A percentile compares a stretch with the other conserved stretches of the same genome.
These are phyloP conservation scores for Cephalopholis sonnerati DNA, from an alignment of 2,113 vertebrate genomes.

Conservation along the genomic window DNA sequence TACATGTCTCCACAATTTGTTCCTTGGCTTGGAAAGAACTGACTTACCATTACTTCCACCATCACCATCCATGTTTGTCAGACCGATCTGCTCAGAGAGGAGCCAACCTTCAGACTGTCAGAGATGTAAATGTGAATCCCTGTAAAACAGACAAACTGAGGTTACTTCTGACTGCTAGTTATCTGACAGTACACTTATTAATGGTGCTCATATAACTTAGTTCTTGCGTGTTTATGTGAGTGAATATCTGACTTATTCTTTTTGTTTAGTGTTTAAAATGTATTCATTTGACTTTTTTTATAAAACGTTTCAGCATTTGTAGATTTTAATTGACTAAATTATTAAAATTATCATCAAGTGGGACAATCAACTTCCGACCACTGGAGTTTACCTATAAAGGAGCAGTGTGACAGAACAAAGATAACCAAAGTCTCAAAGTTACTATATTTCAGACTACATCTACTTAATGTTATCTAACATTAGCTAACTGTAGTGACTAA, in stretches of 20 bases:
- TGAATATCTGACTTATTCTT: background rate
- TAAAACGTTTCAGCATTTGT: background rate
- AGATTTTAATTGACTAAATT: background rate
- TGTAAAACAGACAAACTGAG: conserved; percentile 6
- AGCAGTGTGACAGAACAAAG: background rate
- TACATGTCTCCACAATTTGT: background rate
- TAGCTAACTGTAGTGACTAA: too few relatives aligned
- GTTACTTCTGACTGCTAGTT: background rate
- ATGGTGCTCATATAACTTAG: background rate
- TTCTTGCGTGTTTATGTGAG: background rate
- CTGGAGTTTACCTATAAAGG: background rate
- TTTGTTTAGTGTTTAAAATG: background rate
- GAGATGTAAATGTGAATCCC: background rate
- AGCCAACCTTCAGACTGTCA: background rate
- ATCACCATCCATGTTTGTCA: conserved; percentile 45
- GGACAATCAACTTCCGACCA: too few relatives aligned
- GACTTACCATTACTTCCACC: conserved; percentile 52
- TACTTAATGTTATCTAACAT: too few relatives aligned
- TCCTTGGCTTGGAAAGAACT: background rate
- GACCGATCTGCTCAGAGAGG: background rate
- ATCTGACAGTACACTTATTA: background rate
- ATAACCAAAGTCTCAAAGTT: too few relatives aligned
- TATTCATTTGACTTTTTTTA: background rate
- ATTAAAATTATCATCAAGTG: background rate
- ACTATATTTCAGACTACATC: too few relatives aligned